Conservation (phyloP, 2,888 invertebrate species). For the Drosophila falleni region DNA sequence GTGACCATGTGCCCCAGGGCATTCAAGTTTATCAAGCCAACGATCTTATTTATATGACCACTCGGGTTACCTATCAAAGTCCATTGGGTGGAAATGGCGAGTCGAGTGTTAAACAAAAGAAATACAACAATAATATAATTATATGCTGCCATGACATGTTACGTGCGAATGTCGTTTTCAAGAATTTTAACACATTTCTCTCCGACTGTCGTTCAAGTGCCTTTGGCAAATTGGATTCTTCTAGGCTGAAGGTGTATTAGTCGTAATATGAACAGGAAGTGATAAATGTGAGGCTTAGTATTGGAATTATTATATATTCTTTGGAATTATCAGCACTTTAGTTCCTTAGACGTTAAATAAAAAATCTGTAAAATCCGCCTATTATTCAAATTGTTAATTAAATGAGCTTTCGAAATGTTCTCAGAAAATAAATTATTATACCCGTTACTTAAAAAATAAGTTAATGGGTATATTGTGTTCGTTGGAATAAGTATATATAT, state of each 20-base stretch:
- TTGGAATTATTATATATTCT: neutral
- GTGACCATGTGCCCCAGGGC: constrained; percentile 31
- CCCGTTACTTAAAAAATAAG: too few relatives aligned
- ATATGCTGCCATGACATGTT: constrained; percentile 74
- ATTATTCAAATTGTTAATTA: neutral
- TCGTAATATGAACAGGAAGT: neutral
- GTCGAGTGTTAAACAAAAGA: constrained; percentile 50
- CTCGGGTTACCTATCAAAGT: constrained; percentile 25
- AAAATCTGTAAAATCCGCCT: neutral
- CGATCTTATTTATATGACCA: constrained; percentile 59
- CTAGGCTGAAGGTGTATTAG: neutral
- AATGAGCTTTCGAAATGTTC: neutral
- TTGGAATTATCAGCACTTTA: neutral
- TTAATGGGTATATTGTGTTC: too few relatives aligned
- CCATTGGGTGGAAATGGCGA: constrained; percentile 17
- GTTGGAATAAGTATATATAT: too few relatives aligned
- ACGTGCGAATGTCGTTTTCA: constrained; percentile 66
- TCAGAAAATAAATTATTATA: neutral
- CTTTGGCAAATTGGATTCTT: neutral
- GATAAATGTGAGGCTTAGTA: neutral
- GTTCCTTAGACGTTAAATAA: neutral
- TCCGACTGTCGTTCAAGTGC: constrained; percentile 9
- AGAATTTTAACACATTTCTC: constrained; percentile 63
- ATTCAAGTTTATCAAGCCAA: constrained; percentile 63
- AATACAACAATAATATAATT: constrained; percentile 71